phyloP scores from a whole-genome alignment of 2,113 vertebrate genomes.

The Columba janthina region DNA sequence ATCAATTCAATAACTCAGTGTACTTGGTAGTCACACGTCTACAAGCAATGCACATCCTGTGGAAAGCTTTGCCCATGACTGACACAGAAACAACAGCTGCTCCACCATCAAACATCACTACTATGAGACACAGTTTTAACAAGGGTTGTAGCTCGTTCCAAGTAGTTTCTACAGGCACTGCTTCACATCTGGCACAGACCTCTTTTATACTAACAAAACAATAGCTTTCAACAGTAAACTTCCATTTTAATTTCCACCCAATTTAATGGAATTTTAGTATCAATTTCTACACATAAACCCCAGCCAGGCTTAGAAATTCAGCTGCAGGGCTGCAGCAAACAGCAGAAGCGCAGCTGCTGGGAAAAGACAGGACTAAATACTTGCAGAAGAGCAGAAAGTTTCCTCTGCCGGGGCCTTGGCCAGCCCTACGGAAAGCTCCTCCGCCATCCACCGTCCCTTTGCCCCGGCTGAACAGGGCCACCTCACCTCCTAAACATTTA shows the following conservation, averaged over 20 bases:
- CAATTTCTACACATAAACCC: background rate
- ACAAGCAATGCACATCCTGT: rapidly evolving
- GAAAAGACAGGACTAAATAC: background rate
- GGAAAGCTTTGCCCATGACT: rapidly evolving
- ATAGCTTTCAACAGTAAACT: rapidly evolving
- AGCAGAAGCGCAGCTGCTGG: no score
- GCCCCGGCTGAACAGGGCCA: background rate
- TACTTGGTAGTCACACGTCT: rapidly evolving
- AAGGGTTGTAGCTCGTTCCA: rapidly evolving
- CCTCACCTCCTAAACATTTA: background rate
- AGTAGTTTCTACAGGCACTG: background rate
- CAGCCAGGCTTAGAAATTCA: background rate
- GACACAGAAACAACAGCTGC: background rate
- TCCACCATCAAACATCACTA: rapidly evolving
- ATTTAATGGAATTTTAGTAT: background rate
- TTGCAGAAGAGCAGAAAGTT: background rate
- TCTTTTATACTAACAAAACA: background rate
- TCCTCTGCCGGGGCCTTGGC: background rate
- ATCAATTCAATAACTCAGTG: no score
- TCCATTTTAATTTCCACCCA: background rate
- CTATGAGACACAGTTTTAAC: rapidly evolving
- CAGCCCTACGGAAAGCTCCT: rapidly evolving
- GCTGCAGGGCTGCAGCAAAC: background rate
- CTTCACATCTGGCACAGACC: background rate
- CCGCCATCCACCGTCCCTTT: rapidly evolving